Evolutionary conservation across 2,113 vertebrate genomes (phyloP).

Genomic region (Procavia capensis): DNA sequence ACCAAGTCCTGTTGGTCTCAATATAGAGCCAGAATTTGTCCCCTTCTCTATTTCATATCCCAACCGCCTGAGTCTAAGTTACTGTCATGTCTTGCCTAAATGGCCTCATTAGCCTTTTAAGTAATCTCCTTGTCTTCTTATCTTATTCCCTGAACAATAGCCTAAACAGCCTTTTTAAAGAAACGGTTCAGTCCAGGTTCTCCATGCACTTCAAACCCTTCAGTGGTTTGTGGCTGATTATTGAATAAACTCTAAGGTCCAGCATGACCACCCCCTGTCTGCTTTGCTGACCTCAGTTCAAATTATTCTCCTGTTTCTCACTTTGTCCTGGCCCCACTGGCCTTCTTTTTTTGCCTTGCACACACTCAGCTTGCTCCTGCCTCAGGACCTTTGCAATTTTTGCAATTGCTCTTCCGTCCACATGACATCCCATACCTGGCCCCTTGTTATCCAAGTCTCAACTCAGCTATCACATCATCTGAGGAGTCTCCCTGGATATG

Average conservation of each 20-base stretch:
- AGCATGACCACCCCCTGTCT: not conserved
- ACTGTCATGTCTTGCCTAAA: not conserved
- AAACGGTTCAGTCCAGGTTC: not conserved
- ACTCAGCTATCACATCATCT: not conserved
- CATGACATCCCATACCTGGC: not conserved
- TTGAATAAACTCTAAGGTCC: not conserved
- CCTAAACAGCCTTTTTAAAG: not conserved
- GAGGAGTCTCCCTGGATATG: not conserved
- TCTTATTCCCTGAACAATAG: not conserved
- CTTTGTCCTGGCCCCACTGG: rapidly evolving
- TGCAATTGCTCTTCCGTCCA: not conserved
- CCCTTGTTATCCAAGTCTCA: not conserved
- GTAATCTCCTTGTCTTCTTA: not conserved
- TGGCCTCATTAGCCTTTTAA: not conserved
- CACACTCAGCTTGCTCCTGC: not conserved
- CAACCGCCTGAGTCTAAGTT: not conserved
- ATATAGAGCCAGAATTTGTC: not conserved
- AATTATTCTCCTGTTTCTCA: not conserved
- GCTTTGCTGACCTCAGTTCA: not conserved
- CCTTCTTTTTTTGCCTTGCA: not conserved
- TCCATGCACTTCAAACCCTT: not conserved
- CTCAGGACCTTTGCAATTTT: not conserved
- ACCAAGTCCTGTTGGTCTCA: not conserved
- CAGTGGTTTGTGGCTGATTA: not conserved
- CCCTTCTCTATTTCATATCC: not conserved